Evolutionary conservation across 2,888 invertebrate genomes (phyloP), one percentile per base, ranked within the genome.

Genomic region (Leptopilina myrica): DNA sequence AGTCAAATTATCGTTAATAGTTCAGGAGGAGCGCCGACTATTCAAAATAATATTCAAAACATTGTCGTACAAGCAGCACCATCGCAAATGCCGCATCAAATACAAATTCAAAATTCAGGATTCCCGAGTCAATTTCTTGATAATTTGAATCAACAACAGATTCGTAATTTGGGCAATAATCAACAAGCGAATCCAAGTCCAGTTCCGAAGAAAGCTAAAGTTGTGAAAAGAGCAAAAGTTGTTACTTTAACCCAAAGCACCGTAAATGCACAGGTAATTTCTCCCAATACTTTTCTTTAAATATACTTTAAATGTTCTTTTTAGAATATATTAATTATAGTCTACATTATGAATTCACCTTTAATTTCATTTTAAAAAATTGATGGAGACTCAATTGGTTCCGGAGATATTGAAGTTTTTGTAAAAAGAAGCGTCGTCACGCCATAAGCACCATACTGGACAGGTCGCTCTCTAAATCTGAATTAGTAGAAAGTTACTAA

Each of bases 1-100:
- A 91, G 92, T 86, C 92, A 92, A 76, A 92, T 92, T 78, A 92
- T 92, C 79, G 92, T 92, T 1, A 92, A 92, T 77, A 92, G 91
- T 82, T 91, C 91, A 33, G 91, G 91, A 15, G 91, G 91, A 7
- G 91, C 91, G 9, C 92, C 92, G 40, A 92, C 92, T 2, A 92
- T 92, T 80, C 92, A 92, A 79, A 92, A 92, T 79, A 92, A 92
- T 77, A 92, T 92, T 76, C 92, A 91, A 66, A 92, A 92, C 76
- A 92, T 92, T 67, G 92, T 92, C 6, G 91, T 92, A 2, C 92
- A 92, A 83, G 92, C 92, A 8, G 88, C 91, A 2, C 91, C 91
- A 0, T 89, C 91, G 4, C 91, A 91, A 79, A 90, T 92, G 86
- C 91, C 91, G 0, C 91, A 91, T 76, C 91, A 91, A 56, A 91